Evolutionary conservation across 2,888 invertebrate genomes (phyloP), one percentile per base, ranked within the genome.

Genomic region (Cosmia pyralina): DNA sequence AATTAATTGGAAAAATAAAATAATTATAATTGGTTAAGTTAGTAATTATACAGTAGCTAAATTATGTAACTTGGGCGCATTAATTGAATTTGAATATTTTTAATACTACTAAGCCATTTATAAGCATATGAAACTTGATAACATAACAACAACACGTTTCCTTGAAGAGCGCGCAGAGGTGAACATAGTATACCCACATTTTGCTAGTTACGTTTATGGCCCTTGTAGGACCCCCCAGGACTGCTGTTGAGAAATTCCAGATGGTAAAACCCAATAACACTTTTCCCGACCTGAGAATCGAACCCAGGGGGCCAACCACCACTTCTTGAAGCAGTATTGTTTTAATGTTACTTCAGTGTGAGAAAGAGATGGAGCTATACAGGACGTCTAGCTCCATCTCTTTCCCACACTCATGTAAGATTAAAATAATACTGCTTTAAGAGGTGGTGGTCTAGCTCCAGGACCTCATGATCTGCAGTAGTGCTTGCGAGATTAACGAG

Each of bases 41-140:
- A 22, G 8, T n/a, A 17, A 57, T 64, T 55, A 76, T 38, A 67
- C 79, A 70, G 77, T 76, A 81, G 70, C 66, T 15, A n/a, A 15
- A 76, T 66, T 48, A 44, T 46, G 19, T 22, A 38, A 13, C 17
- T 28, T 62, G 22, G 28, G 11, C 8, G n/a, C 11, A 41, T 10
- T 46, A 5, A 60, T 53, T 28, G 19, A 38, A n/a, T 58, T 62
- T 48, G n/a, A 28, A n/a, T 17, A 13, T 38, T 28, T 41, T 44
- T 58, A 19, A 17, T 58, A 58, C n/a, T n/a, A 75, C 17, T 15
- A 44, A 52, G 22, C 5, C 17, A 57, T 50, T 46, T 28, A 28
- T n/a, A 58, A 28, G 28, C 57, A 6, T 34, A 3, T 17, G 13
- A 53, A 28, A 64, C 13, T 48, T 13, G 17, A 22, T 6, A 22